Base-by-base conservation (phyloP, 35 echinoderm and acorn worm species). In the Antedon bifida region DNA sequence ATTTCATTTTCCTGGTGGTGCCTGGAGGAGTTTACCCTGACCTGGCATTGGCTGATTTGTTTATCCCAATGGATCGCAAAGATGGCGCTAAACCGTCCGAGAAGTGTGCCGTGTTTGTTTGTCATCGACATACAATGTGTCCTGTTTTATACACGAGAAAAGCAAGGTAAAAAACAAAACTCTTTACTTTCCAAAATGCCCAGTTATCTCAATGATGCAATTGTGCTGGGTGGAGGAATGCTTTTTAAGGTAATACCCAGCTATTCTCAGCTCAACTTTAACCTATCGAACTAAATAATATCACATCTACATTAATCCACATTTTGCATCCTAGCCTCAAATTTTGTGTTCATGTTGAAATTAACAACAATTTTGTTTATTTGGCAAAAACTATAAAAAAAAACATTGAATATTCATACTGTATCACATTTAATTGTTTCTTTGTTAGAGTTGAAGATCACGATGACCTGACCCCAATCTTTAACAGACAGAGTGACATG, bases 401-500 rank as follows among this genome's bases (percentile, higher is more conserved):
- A n/a, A n/a, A n/a, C n/a, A n/a, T n/a, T n/a, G n/a, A n/a, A n/a
- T n/a, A n/a, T n/a, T n/a, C n/a, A n/a, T n/a, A n/a, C n/a, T n/a
- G n/a, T n/a, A n/a, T n/a, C 39, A 35, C 3, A 12, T 42, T 42
- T 42, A 42, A 42, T 42, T 42, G 14, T 42, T 42, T 42, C 23
- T 38, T 11, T 86, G 32, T 81, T 36, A 97, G 95, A 76, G 90
- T 99, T 73, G 95, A 99, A 81, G 95, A 99, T 78, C 95, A 99
- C 77, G 95, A 99, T 90, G 95, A 99, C 79, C 64, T 99, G 78
- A 99, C 95, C 17, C 95, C 95, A 31, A 99, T 99, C 29, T 99
- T 99, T 75, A 99, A 99, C 77, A 85, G 91, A 78, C 95, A 99
- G 88, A 99, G 95, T 93, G 90, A 99, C 83, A 99, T 99, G 95